Percentiles rank a stretch among this genome's conserved stretches.
These are phyloP conservation scores for Pogonocherus hispidulus DNA, from an alignment of 2,888 invertebrate species.

Conservation along the genomic window DNA sequence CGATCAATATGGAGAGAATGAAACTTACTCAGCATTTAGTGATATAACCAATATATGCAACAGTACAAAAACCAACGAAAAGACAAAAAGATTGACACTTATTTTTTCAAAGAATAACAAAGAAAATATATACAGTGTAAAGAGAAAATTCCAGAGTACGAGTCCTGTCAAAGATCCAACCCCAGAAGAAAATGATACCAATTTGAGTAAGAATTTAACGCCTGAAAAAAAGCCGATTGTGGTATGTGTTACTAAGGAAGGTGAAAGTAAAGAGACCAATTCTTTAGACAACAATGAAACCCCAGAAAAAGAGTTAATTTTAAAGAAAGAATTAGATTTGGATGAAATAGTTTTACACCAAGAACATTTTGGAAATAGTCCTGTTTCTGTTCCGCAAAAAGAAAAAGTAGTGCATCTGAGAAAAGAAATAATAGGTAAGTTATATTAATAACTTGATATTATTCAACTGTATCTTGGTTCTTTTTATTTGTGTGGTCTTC, in stretches of 20 bases:
- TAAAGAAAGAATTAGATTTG: not conserved
- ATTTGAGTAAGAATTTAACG: not conserved
- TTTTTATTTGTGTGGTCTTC: no score
- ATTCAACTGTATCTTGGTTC: no score
- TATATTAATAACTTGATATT: no score
- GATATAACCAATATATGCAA: constrained; percentile 37
- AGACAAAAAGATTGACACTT: constrained; percentile 46
- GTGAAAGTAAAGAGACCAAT: not conserved
- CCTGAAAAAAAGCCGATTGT: not conserved
- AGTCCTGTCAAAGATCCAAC: constrained; percentile 34
- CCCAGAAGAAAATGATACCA: not conserved
- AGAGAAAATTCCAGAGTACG: constrained; percentile 51
- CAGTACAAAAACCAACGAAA: constrained; percentile 26
- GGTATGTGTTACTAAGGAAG: not conserved
- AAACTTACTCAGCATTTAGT: constrained; percentile 27
- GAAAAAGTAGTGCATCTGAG: no score
- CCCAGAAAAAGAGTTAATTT: not conserved
- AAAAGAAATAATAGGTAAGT: not conserved
- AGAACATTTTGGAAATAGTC: not conserved
- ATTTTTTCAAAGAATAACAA: constrained; percentile 52
- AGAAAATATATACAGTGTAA: constrained; percentile 51
- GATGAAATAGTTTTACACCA: not conserved
- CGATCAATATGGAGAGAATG: constrained; percentile 30
- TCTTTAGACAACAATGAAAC: not conserved
- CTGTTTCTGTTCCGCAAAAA: not conserved